Conservation (phyloP, 1,140 invertebrate genomes). For the Adoxophyes honmai region DNA sequence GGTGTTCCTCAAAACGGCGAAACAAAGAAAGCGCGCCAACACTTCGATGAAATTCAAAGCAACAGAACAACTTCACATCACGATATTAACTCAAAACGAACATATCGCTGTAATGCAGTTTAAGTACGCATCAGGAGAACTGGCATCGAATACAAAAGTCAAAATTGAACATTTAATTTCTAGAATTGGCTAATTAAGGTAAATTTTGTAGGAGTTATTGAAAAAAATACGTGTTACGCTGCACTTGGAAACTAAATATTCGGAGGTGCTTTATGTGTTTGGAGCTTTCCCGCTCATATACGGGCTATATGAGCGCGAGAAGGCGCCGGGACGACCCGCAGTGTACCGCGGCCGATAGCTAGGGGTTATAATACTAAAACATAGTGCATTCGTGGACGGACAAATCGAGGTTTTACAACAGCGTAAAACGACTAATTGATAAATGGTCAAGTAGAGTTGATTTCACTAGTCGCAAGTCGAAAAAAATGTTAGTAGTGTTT, state of each 20-base stretch:
- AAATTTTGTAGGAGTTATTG: conserved; percentile 46
- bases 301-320: conserved; percentile 54
- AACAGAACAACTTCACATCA: not conserved
- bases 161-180: conserved; percentile 52
- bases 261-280: conserved; percentile 1
- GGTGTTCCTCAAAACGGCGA: too few relatives aligned
- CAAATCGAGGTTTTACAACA: conserved; percentile 56
- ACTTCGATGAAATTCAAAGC: not conserved
- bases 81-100: not conserved
- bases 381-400: conserved; percentile 68
- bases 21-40: too few relatives aligned
- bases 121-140: conserved; percentile 29
- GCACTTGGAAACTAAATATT: conserved; percentile 21
- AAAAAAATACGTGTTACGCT: conserved; percentile 34
- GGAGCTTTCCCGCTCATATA: conserved; percentile 59
- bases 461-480: conserved; percentile 77
- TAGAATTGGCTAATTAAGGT: conserved; percentile 62
- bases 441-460: conserved; percentile 76
- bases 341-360: conserved; percentile 31
- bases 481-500: conserved; percentile 77
- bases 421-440: conserved; percentile 60
- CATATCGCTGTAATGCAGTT: conserved; percentile 26
- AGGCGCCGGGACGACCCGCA: conserved; percentile 24
- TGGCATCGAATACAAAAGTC: conserved; percentile 38
- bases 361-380: conserved; percentile 62